Evolutionary conservation across 2,888 invertebrate species (phyloP).

Genomic region (Baccha elongata): DNA sequence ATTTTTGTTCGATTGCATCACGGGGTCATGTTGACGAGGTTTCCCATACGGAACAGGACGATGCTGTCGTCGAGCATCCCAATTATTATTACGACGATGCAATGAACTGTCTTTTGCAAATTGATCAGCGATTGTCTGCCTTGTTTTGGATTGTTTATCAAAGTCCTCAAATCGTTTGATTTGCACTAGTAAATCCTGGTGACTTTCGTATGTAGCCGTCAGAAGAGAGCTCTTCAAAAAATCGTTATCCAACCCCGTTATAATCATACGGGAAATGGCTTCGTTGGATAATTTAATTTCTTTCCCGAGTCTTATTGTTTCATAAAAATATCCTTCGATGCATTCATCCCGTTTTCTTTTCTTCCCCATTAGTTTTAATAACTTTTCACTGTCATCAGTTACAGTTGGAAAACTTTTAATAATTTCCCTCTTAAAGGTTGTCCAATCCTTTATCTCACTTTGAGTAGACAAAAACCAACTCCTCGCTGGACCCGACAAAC

Average conservation of each 20-base stretch:
- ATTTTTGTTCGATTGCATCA: not conserved
- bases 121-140: not conserved
- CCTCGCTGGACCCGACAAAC: not conserved
- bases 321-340: not conserved
- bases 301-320: not conserved
- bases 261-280: not conserved
- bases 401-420: not conserved
- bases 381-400: not conserved
- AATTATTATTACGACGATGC: not conserved
- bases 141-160: not conserved
- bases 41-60: not conserved
- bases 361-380: not conserved
- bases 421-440: not conserved
- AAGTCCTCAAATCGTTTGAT: not conserved
- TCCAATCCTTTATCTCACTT: not conserved
- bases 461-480: not conserved
- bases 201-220: not conserved
- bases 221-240: not conserved
- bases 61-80: not conserved
- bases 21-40: not conserved
- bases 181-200: not conserved
- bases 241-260: not conserved
- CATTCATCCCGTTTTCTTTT: conserved; percentile 2
- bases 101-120: not conserved
- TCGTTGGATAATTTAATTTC: conserved; percentile 3